Base-by-base conservation (phyloP, 2,113 vertebrate species). In the Anarhynchus alexandrinus region DNA sequence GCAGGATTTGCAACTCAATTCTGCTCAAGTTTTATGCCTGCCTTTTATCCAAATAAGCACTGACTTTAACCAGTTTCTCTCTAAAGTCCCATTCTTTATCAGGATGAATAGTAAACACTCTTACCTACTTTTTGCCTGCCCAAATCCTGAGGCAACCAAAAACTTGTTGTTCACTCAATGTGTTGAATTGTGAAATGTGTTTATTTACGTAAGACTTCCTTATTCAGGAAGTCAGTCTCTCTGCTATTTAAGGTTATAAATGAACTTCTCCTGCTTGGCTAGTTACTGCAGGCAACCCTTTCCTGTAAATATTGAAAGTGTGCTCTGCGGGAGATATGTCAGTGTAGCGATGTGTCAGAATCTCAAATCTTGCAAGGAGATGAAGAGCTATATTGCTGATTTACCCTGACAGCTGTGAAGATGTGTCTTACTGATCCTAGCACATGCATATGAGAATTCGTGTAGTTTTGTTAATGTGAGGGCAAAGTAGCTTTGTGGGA, bases 201-300 rank as follows among this genome's bases (percentile, higher is more conserved):
- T 96, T 94, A 45, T 96, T 96, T 96, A 94, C 64, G 38, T 87
- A 86, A 93, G 87, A 85, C 91, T 95, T 97, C 89, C 95, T 93
- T 82, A 25, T 83, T 83, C 91, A 95, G 96, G 94, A 97, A 96
- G 90, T 71, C 42, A 30, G 72, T 23, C 67, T 47, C 72, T 80
- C 70, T 95, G 84, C 96, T 97, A 83, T 96, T 94, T 95, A 88
- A 82, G 78, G 89, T 77, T 91, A 82, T 88, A 97, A 95, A 93
- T 91, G 54, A 90, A 91, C 74, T 74, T 87, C 83, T 94, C 69
- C 72, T 93, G 79, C 86, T 83, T 82, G 85, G 74, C 64, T 94
- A 42, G 82, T 86, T 88, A 90, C 69, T 78, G 83, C 76, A 93
- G 86, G 71, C 96, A 96, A 23, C 62, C 51, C 59, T 85, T 95